Conservation (phyloP, 2,888 invertebrate genomes). For the Cosmia trapezina region DNA sequence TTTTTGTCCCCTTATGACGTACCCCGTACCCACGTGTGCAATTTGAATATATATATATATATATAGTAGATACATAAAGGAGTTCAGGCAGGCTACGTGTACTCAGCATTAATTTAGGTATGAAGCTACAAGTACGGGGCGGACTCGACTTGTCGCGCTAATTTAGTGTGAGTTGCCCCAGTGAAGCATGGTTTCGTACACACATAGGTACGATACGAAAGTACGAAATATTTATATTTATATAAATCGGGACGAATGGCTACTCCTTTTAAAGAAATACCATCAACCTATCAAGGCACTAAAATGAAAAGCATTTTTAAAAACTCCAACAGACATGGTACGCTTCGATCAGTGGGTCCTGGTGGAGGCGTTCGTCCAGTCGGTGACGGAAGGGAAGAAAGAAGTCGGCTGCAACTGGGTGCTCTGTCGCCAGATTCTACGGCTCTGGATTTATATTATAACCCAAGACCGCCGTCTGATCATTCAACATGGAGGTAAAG, state of each 20-base stretch:
- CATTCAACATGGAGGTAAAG: slow-evolving; percentile 89
- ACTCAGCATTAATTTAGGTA: no score
- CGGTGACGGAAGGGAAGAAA: slow-evolving; percentile 95
- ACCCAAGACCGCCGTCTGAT: slow-evolving; percentile 93
- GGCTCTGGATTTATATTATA: slow-evolving; percentile 94
- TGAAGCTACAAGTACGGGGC: no score
- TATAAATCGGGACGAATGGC: neutral
- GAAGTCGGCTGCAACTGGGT: slow-evolving; percentile 93
- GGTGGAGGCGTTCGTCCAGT: slow-evolving; percentile 91
- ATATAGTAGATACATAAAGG: no score
- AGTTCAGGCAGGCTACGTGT: no score
- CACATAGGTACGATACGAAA: no score
- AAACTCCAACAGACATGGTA: slow-evolving; percentile 82
- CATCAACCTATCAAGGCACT: neutral
- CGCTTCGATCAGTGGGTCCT: slow-evolving; percentile 82
- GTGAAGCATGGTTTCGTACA: neutral
- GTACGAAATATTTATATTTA: no score
- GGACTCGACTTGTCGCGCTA: no score
- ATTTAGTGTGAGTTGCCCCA: no score
- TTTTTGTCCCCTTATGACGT: no score
- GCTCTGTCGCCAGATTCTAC: slow-evolving; percentile 93
- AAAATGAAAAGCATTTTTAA: neutral
- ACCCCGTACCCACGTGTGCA: no score
- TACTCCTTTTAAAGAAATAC: neutral
- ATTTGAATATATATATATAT: no score